These are phyloP conservation scores for Drosophila neonasuta DNA, from an alignment of 2,888 invertebrate genomes.

Conservation along the genomic window DNA sequence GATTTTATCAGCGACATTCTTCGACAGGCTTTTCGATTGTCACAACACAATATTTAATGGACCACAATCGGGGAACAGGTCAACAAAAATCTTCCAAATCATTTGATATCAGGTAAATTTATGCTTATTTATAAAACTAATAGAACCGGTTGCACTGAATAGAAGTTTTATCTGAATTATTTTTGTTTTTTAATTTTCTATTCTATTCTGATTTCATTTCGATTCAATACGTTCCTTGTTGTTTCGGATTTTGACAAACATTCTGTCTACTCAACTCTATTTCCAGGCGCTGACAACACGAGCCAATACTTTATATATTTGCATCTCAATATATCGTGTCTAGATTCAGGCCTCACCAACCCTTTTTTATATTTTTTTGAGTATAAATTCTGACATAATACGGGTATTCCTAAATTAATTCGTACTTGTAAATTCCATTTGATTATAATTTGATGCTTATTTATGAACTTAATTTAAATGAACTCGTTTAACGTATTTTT, in stretches of 20 bases:
- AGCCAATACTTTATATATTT: not conserved
- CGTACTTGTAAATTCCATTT: constrained; percentile 17
- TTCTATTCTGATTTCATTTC: constrained; percentile 14
- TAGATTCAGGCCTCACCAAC: not conserved
- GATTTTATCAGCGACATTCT: constrained; percentile 32
- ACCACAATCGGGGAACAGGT: constrained; percentile 10
- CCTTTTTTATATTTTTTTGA: not conserved
- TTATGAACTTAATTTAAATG: constrained; percentile 27
- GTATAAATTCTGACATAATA: constrained; percentile 11
- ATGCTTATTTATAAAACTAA: constrained; percentile 64
- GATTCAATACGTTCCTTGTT: constrained; percentile 26
- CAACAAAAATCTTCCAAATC: constrained; percentile 33
- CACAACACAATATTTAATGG: constrained; percentile 32
- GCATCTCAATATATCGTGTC: constrained; percentile 7
- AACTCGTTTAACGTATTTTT: constrained; percentile 57
- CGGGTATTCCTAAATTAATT: constrained; percentile 11
- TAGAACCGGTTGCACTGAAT: constrained; percentile 66
- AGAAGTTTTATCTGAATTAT: constrained; percentile 16
- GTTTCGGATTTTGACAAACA: constrained; percentile 6
- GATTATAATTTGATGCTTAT: constrained; percentile 27
- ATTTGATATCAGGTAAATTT: constrained; percentile 48
- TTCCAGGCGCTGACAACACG: constrained; percentile 23
- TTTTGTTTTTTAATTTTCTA: constrained; percentile 4
- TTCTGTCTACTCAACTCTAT: constrained; percentile 20
- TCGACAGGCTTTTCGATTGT: constrained; percentile 20